These are phyloP conservation scores for Falco rusticolus DNA, from an alignment of 2,797 vertebrate genomes.

Conservation along the genomic window DNA sequence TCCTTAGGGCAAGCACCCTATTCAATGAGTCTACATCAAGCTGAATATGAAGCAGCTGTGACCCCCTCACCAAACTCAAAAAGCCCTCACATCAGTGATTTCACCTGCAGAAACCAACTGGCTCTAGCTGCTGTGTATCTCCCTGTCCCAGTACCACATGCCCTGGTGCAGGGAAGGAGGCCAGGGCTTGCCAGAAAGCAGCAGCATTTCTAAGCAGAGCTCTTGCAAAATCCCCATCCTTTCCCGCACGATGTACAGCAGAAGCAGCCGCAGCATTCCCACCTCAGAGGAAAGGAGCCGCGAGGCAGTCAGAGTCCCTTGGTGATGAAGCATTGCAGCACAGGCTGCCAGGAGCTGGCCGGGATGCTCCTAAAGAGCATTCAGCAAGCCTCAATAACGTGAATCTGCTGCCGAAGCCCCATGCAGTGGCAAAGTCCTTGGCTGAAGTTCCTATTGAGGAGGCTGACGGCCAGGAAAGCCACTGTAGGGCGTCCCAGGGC, in stretches of 20 bases:
- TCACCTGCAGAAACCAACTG: background rate
- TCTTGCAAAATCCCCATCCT: background rate
- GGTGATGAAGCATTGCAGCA: background rate
- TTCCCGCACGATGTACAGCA: background rate
- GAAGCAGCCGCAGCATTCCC: background rate
- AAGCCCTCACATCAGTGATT: background rate
- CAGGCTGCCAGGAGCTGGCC: background rate
- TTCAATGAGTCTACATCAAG: background rate
- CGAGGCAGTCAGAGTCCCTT: background rate
- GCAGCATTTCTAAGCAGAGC: conserved; percentile 47
- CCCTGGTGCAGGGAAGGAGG: background rate
- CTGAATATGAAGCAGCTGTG: background rate
- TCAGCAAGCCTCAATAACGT: background rate
- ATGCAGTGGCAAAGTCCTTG: background rate
- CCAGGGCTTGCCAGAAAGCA: background rate
- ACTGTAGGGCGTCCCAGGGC: background rate
- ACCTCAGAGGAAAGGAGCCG: background rate
- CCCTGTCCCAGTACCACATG: background rate
- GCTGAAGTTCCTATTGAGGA: accelerated
- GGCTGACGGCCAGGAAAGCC: background rate
- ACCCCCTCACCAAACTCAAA: background rate
- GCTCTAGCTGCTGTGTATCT: background rate
- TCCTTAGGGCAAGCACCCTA: background rate
- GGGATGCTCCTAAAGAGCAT: background rate
- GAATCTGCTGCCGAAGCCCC: background rate